Conservation (phyloP, 1,140 invertebrate genomes). For the Zaprionus lachaisei region DNA sequence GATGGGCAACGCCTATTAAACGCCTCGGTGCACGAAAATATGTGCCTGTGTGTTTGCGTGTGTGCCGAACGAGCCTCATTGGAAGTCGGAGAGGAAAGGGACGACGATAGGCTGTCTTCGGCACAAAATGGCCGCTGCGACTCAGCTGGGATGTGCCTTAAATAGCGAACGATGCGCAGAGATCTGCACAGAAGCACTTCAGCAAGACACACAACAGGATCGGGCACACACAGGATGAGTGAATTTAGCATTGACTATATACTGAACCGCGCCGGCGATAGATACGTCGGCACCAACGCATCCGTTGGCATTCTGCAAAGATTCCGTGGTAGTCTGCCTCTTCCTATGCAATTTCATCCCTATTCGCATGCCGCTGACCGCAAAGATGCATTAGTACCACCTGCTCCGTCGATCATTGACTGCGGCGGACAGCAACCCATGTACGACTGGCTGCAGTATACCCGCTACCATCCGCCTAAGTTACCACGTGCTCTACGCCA, state of each 20-base stretch:
- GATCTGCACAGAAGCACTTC: constrained; percentile 61
- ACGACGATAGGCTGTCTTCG: constrained; percentile 32
- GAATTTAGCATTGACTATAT: constrained; percentile 86
- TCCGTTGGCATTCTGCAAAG: constrained; percentile 61
- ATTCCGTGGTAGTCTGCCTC: constrained; percentile 38
- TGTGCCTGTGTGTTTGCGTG: constrained; percentile 45
- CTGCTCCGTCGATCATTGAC: constrained; percentile 2
- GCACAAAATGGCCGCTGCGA: constrained; percentile 59
- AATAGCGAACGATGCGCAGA: constrained; percentile 58
- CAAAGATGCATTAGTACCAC: constrained; percentile 34
- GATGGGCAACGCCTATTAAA: constrained; percentile 76
- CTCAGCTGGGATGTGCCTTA: constrained; percentile 40
- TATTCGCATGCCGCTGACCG: constrained; percentile 38
- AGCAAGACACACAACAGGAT: constrained; percentile 50
- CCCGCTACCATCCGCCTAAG: constrained; percentile 90
- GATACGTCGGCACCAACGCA: constrained; percentile 73
- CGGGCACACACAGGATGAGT: constrained; percentile 50
- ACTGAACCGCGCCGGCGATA: constrained; percentile 85
- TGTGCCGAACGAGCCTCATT: constrained; percentile 25
- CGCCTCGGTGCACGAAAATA: constrained; percentile 69
- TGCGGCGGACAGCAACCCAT: constrained; percentile 61
- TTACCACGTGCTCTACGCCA: constrained; percentile 86
- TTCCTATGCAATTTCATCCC: constrained; percentile 51
- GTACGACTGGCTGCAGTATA: constrained; percentile 89
- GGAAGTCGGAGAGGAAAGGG: constrained; percentile 32